phyloP scores from a whole-genome alignment of 64 coral and sea anemone genomes.

The Anthopleura sola region DNA sequence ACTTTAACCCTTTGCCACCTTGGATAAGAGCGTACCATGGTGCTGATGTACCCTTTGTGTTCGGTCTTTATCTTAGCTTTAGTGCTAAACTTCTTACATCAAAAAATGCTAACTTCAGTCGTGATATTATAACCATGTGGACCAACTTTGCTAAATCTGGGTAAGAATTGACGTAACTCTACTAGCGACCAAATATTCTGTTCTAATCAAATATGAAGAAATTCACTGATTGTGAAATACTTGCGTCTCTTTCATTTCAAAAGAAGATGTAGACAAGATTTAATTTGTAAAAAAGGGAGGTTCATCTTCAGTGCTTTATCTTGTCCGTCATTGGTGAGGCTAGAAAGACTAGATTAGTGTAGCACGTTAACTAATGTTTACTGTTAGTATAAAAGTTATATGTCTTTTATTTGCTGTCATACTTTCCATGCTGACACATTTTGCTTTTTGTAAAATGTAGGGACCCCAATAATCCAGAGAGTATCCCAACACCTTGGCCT shows the following conservation, averaged over 20 bases:
- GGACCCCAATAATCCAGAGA: conserved; percentile 20
- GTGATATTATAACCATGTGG: conserved; percentile 35
- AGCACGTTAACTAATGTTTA: no score
- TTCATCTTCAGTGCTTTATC: no score
- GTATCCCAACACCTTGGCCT: conserved; percentile 12
- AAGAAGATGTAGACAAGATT: no score
- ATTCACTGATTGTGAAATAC: no score
- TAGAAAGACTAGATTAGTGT: no score
- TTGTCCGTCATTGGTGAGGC: no score
- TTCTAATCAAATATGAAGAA: no score
- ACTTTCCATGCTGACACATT: neutral
- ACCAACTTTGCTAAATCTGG: conserved; percentile 61
- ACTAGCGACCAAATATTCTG: no score
- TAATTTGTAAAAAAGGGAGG: no score
- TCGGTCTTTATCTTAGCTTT: conserved; percentile 16
- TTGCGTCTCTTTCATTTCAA: no score
- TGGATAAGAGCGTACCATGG: conserved; percentile 39
- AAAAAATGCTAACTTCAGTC: conserved; percentile 17
- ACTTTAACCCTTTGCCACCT: neutral
- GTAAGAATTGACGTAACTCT: conserved; percentile 18
- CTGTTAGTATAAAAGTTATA: no score
- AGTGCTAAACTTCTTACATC: neutral
- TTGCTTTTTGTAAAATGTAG: neutral
- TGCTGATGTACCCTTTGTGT: conserved; percentile 24
- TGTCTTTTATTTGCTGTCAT: no score